Evolutionary conservation across 2,113 vertebrate species (phyloP).

Genomic region (Triplophysa tibetana): DNA sequence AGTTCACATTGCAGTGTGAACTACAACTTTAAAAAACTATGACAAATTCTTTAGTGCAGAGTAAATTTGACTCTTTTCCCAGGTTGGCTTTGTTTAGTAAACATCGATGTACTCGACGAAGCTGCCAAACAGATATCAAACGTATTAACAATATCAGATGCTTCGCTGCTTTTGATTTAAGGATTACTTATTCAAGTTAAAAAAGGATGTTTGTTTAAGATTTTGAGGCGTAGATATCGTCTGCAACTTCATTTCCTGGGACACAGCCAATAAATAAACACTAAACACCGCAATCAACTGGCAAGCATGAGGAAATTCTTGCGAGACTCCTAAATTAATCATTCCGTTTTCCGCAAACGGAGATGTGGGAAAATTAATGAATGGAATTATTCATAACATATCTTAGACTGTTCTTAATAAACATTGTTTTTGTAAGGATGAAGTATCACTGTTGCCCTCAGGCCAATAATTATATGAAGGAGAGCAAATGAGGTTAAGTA

Average conservation of each 20-base stretch:
- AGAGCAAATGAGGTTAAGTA: slow-evolving; percentile 73
- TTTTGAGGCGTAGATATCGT: slow-evolving; percentile 57
- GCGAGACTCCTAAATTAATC: slow-evolving; percentile 75
- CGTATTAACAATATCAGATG: neutral
- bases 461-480: slow-evolving; percentile 74
- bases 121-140: neutral
- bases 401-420: slow-evolving; percentile 74
- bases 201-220: slow-evolving; percentile 64
- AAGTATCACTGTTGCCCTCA: slow-evolving; percentile 66
- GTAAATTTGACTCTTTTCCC: neutral
- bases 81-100: neutral
- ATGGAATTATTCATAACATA: slow-evolving; percentile 78
- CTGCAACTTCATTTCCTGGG: slow-evolving; percentile 57
- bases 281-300: slow-evolving; percentile 78
- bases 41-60: neutral
- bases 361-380: slow-evolving; percentile 77
- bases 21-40: neutral
- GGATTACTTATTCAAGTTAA: neutral
- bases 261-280: slow-evolving; percentile 76
- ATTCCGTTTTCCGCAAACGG: slow-evolving; percentile 73
- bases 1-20: neutral
- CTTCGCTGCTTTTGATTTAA: neutral
- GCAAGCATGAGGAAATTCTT: slow-evolving; percentile 76
- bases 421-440: slow-evolving; percentile 79
- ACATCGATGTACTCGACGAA: no score